Evolutionary conservation across 2,888 invertebrate genomes (phyloP), one percentile per base, ranked within the genome.

Genomic region (Zaprionus obscuricornis): DNA sequence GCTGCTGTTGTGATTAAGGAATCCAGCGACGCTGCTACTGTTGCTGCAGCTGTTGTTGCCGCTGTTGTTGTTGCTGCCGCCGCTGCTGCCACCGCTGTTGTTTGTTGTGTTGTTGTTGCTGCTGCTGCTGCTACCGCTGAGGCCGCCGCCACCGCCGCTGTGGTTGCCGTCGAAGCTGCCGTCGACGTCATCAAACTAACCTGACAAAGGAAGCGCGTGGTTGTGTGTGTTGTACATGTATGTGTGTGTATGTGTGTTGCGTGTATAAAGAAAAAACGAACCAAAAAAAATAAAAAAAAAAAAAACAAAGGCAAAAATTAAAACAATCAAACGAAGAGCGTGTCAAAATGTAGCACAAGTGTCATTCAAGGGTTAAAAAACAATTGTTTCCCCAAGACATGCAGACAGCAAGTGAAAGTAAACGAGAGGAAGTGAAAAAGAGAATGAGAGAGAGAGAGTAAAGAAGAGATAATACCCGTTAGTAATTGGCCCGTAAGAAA

Each of bases 151-250:
- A n/a, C n/a, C n/a, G n/a, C n/a, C n/a, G n/a, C n/a, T n/a, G 71
- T 78, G 77, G 81, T 60, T 74, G 74, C 63, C 63, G 78, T 73
- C 60, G 60, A 84, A 85, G 74, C 71, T 75, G 71, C 68, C 66
- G 87, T 88, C 88, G 89, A 86, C 89, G 86, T 89, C 88, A 86
- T 88, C 89, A 79, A 88, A 88, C 88, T 88, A 88, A 89, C 88
- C 88, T 88, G 88, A 88, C 88, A 87, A 88, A 88, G 86, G 78
- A 87, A 87, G 87, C 86, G 77, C 65, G 74, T 72, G 73, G 77
- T 70, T 59, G 62, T 63, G 55, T 65, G 60, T 36, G 56, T 46
- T n/a, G n/a, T n/a, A n/a, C n/a, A 45, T 43, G 37, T 49, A 36
- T 54, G 45, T 45, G 33, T 33, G 46, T n/a, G 24, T 16, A 27